Evolutionary conservation across 92 coral and sea anemone species (phyloP), one percentile per base, ranked within the genome.

Genomic region (Isaurus tuberculatus): DNA sequence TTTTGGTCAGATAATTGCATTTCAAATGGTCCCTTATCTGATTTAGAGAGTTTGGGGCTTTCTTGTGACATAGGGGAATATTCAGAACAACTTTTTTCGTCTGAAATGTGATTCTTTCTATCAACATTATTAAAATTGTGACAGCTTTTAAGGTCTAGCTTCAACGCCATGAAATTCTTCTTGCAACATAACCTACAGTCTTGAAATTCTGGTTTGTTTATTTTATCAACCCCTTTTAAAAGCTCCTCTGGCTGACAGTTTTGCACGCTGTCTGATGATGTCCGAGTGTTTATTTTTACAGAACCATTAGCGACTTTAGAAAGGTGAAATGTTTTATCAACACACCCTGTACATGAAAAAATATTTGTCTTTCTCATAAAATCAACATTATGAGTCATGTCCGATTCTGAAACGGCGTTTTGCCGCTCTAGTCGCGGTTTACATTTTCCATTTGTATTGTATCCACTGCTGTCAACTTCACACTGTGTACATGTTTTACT

Each of bases 331-430:
- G 70, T 60, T 25, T 77, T 77, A 32, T 77, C 70, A 36, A 19
- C 51, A 61, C 82, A 19, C 27, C 36, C 70, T 33, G 82, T 77
- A 28, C 82, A 55, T 34, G 70, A 36, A 32, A 77, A 23, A 77
- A 77, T 77, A 77, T 77, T 77, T 77, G 70, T 58, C 33, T 77
- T 77, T 77, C 49, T 60, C 82, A 77, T 77, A 77, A 58, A 57
- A 77, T 58, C 70, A 77, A 58, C 64, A 29, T 77, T 5, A 22
- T 34, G 42, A 77, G 82, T 32, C 53, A 36, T 33, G 70, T 77
- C 43, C 22, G 60, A 40, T 34, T 25, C 55, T 6, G 57, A 57
- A 77, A 77, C 31, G 16, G 70, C 82, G 13, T 77, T 57, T 25
- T 77, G 58, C 14, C 70, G 28, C 23, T 77, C 68, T 1, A 40